Evolutionary conservation across 2,113 vertebrate genomes (phyloP).

Genomic region (Ginglymostoma cirratum): DNA sequence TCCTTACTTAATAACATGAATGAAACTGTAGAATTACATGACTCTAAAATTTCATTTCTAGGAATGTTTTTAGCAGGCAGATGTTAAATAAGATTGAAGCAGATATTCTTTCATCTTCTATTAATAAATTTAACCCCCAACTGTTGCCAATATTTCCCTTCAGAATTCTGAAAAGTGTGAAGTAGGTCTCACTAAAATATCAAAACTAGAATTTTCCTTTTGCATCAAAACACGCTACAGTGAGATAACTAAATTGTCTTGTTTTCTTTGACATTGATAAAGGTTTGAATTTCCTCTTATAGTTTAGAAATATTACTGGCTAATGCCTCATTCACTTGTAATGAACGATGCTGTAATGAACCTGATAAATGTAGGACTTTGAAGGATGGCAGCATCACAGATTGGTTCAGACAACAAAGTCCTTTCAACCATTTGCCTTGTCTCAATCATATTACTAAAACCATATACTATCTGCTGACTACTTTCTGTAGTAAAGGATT

Average conservation of each 20-base stretch:
- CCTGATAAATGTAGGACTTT: neutral
- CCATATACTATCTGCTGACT: neutral
- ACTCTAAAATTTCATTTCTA: neutral
- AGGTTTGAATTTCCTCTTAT: neutral
- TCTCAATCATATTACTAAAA: neutral
- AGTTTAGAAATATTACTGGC: neutral
- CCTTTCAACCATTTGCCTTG: neutral
- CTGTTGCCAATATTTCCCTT: neutral
- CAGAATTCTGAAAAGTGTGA: neutral
- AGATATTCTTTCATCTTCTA: neutral
- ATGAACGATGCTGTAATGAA: neutral
- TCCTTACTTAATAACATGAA: neutral
- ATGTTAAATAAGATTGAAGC: neutral
- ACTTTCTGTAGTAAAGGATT: neutral
- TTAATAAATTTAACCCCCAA: neutral
- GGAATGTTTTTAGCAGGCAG: neutral
- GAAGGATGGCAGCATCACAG: neutral
- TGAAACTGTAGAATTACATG: neutral
- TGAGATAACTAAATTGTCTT: neutral
- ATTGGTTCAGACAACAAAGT: neutral
- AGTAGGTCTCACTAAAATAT: neutral
- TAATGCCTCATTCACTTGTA: neutral
- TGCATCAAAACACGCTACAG: neutral
- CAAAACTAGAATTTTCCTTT: neutral
- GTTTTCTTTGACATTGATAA: neutral